Evolutionary conservation across 2,888 invertebrate species (phyloP).

Genomic region (Subacronicta megacephala): DNA sequence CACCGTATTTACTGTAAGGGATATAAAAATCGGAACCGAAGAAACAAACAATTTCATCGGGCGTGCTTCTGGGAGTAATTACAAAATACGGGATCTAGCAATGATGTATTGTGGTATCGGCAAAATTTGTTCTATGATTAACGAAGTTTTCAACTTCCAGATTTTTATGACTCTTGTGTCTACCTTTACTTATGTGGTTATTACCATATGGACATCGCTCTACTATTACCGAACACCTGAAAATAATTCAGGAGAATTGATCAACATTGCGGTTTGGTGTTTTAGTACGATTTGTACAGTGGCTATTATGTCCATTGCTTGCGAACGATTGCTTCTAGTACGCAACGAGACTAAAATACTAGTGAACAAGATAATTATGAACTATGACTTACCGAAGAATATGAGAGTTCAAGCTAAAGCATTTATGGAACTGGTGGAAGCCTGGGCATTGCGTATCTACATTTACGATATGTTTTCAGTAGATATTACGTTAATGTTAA

Average conservation of each 20-base stretch:
- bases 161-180: conserved; percentile 74
- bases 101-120: conserved; percentile 69
- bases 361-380: conserved; percentile 76
- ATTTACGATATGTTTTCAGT: conserved; percentile 78
- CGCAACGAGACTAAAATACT: conserved; percentile 69
- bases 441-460: conserved; percentile 70
- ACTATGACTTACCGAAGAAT: conserved; percentile 70
- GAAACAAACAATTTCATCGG: conserved; percentile 61
- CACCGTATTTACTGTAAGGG: conserved; percentile 58
- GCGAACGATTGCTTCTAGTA: conserved; percentile 66
- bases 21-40: conserved; percentile 46
- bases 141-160: conserved; percentile 73
- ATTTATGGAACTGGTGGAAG: conserved; percentile 76
- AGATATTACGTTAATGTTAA: conserved; percentile 76
- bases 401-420: conserved; percentile 76
- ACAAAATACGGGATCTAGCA: conserved; percentile 69
- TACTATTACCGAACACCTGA: conserved; percentile 62
- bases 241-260: conserved; percentile 54
- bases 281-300: conserved; percentile 64
- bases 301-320: conserved; percentile 66
- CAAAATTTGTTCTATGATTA: conserved; percentile 65
- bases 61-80: conserved; percentile 56
- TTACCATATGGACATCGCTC: conserved; percentile 71
- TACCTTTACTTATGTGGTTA: conserved; percentile 71
- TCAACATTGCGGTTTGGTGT: conserved; percentile 67